phyloP scores from a whole-genome alignment of 2,888 invertebrate species.

The Lasioglossum zephyrum region DNA sequence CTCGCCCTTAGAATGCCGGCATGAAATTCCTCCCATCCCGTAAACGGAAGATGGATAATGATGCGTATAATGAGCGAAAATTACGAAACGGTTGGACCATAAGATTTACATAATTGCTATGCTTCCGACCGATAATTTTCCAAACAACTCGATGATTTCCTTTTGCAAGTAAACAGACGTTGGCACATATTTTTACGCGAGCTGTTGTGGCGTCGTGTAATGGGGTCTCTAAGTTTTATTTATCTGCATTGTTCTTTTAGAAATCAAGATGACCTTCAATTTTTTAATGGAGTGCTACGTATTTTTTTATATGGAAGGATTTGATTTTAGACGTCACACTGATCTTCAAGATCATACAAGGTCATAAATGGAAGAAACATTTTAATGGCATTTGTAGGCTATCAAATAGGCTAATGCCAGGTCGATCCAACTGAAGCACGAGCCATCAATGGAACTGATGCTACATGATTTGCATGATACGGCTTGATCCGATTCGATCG shows the following conservation, averaged over 20 bases:
- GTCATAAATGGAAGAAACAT: too few species aligned
- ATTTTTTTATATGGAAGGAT: too few species aligned
- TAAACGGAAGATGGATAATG: conserved; percentile 50
- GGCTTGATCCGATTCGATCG: conserved; percentile 59
- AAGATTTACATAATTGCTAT: conserved; percentile 57
- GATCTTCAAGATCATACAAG: too few species aligned
- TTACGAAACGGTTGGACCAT: conserved; percentile 32
- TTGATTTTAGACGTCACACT: too few species aligned
- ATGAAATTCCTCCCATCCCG: conserved; percentile 35
- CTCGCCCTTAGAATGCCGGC: not conserved
- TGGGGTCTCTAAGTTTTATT: too few species aligned
- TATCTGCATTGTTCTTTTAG: too few species aligned
- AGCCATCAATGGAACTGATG: conserved; percentile 32
- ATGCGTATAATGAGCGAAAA: conserved; percentile 45
- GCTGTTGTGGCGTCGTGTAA: not conserved
- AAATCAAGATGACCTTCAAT: too few species aligned
- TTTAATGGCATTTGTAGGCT: too few species aligned
- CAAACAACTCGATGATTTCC: not conserved
- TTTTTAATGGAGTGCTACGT: too few species aligned
- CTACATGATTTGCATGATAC: conserved; percentile 56
- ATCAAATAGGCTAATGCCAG: not conserved
- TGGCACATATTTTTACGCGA: not conserved
- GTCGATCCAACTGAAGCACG: conserved; percentile 16
- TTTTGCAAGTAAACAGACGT: not conserved
- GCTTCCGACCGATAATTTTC: conserved; percentile 25